A percentile compares a stretch with the other conserved stretches of the same genome.
These are phyloP conservation scores for Montifringilla adamsi DNA, from an alignment of 2,113 vertebrate species.

Conservation along the genomic window DNA sequence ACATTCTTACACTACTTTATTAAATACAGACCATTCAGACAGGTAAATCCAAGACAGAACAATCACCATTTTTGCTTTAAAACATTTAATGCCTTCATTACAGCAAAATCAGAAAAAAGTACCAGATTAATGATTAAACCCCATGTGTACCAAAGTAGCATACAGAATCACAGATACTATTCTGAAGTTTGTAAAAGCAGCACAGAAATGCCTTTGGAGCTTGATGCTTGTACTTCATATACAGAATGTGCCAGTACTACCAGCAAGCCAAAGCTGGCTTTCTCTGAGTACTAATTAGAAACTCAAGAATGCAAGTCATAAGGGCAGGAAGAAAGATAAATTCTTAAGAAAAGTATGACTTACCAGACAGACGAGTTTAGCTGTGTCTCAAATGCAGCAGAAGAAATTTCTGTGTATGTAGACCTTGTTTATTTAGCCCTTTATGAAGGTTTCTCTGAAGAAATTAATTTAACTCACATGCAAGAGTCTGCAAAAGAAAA, in stretches of 20 bases:
- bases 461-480: conserved; percentile 71
- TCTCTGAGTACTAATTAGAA: not conserved
- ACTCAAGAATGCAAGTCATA: not conserved
- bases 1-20: not conserved
- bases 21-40: not conserved
- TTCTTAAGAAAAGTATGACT: conserved; percentile 59
- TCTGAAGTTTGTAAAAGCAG: not conserved
- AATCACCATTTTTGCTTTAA: not conserved
- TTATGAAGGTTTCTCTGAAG: conserved; percentile 63
- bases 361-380: conserved; percentile 70
- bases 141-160: not conserved
- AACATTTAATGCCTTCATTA: not conserved
- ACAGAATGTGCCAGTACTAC: not conserved
- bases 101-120: not conserved
- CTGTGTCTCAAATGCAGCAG: conserved; percentile 38
- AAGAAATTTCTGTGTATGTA: conserved; percentile 46
- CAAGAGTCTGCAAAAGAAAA: conserved; percentile 72
- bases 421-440: conserved; percentile 69
- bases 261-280: not conserved
- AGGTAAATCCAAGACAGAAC: not conserved
- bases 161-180: not conserved
- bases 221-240: not conserved
- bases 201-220: not conserved
- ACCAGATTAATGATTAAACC: not conserved
- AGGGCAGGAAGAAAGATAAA: conserved; percentile 19